A percentile compares a stretch with the other conserved stretches of the same genome.
Evolutionary conservation across 2,113 vertebrate genomes (phyloP).

Genomic region (Pagrus major): DNA sequence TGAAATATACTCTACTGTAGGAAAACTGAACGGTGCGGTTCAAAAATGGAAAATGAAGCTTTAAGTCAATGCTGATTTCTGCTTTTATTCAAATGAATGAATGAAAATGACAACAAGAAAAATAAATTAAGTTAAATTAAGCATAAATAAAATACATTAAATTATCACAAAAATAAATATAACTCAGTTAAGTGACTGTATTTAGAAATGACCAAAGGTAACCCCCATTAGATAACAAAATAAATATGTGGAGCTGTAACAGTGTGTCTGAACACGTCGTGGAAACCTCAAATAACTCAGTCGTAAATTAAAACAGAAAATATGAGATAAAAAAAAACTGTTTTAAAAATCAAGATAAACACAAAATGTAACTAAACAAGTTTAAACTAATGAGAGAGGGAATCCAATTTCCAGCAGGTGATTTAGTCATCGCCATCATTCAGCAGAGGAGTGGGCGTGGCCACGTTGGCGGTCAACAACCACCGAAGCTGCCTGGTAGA

Average conservation of each 20-base stretch:
- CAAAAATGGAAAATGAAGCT: not conserved
- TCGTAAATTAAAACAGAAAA: conserved; percentile 12
- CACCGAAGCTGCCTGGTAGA: conserved; percentile 45
- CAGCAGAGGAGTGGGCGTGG: not conserved
- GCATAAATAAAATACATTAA: conserved; percentile 54
- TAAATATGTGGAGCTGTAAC: conserved; percentile 41
- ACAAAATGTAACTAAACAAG: not conserved
- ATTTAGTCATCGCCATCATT: not conserved
- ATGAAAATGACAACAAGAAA: conserved; percentile 4
- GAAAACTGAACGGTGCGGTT: no score
- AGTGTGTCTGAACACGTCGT: not conserved
- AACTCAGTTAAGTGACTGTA: conserved; percentile 8
- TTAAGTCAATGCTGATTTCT: not conserved
- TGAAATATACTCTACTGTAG: not conserved
- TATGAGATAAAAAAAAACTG: not conserved
- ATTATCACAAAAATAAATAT: conserved; percentile 55
- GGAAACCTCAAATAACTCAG: conserved; percentile 4
- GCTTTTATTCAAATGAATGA: conserved; percentile 62
- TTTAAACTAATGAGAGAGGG: not conserved
- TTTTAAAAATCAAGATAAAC: not conserved
- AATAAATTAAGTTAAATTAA: conserved; percentile 66
- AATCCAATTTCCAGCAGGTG: no score
- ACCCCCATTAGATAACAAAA: conserved; percentile 48
- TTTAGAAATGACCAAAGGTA: conserved; percentile 15
- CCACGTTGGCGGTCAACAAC: not conserved